A percentile compares a stretch with the other conserved stretches of the same genome.
Conservation (phyloP, 2,113 vertebrate species). For the Zosterops japonicus region DNA sequence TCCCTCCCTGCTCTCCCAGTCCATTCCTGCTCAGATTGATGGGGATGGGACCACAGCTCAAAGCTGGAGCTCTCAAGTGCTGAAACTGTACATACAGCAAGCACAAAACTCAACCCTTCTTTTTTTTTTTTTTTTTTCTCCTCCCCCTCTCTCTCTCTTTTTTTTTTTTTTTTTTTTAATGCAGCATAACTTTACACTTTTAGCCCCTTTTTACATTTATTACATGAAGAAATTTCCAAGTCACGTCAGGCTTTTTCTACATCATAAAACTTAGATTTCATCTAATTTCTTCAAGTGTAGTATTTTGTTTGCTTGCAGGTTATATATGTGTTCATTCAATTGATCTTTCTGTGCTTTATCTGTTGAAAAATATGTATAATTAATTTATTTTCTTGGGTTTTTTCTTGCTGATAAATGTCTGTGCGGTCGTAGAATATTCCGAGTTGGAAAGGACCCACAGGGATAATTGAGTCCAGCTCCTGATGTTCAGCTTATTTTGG, state of each 20-base stretch:
- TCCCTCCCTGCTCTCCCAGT: background rate
- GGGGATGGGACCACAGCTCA: background rate
- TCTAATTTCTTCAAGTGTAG: background rate
- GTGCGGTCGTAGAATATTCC: background rate
- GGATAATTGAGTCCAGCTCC: background rate
- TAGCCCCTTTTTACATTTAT: background rate
- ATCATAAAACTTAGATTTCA: background rate
- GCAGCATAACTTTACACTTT: background rate
- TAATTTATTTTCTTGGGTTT: background rate
- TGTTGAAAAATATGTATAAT: background rate
- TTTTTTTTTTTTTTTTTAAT: background rate
- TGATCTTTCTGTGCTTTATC: background rate
- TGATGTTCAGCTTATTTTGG: background rate
- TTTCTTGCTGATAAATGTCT: background rate
- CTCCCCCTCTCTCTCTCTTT: too few species aligned
- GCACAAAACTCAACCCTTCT: background rate
- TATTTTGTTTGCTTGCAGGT: background rate
- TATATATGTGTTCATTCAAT: background rate
- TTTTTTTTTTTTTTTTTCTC: too few species aligned
- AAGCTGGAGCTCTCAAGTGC: background rate
- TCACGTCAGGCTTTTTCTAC: background rate
- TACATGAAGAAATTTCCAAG: background rate
- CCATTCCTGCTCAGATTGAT: background rate
- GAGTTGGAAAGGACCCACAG: background rate
- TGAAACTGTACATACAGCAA: background rate